Evolutionary conservation across 2,888 invertebrate species (phyloP), one percentile per base, ranked within the genome.

Genomic region (Tipula confusa): DNA sequence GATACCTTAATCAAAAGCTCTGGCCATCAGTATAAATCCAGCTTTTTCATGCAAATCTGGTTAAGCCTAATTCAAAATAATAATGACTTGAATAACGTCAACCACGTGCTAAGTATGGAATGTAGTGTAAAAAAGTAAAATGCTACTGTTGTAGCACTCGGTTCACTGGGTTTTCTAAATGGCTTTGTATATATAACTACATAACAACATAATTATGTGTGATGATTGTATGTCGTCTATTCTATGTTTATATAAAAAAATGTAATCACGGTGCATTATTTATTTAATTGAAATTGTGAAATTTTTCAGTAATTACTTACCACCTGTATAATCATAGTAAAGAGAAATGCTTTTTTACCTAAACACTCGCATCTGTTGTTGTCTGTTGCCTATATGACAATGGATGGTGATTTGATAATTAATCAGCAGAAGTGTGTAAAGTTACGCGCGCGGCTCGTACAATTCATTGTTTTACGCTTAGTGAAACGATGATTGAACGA

Each of bases 231-330:
- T 1, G 5, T n/a, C 24, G 9, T 64, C 64, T 64, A 9, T 24
- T 11, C 18, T 64, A 24, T 24, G n/a, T n/a, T n/a, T n/a, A n/a
- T n/a, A n/a, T n/a, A n/a, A n/a, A n/a, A n/a, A n/a, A n/a, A n/a
- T n/a, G 5, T 64, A 64, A 64, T 64, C 64, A 24, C 64, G 24
- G 24, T 9, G 9, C 24, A 64, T 64, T 64, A 64, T 64, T 24
- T 64, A 64, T 64, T 64, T 64, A 64, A 64, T 64, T 64, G 64
- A 64, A 64, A 64, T 64, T 64, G 64, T 64, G 64, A 64, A 64
- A 64, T 64, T 64, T 7, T 18, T 24, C 64, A 64, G 64, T 64
- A 24, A 64, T 64, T 64, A 24, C 11, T 24, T 11, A 33, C 11
- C 24, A 11, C 2, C 64, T n/a, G 11, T 24, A 43, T 15, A 18